Base-by-base conservation (phyloP, 1,140 invertebrate genomes). In the Mylabris phalerata region DNA sequence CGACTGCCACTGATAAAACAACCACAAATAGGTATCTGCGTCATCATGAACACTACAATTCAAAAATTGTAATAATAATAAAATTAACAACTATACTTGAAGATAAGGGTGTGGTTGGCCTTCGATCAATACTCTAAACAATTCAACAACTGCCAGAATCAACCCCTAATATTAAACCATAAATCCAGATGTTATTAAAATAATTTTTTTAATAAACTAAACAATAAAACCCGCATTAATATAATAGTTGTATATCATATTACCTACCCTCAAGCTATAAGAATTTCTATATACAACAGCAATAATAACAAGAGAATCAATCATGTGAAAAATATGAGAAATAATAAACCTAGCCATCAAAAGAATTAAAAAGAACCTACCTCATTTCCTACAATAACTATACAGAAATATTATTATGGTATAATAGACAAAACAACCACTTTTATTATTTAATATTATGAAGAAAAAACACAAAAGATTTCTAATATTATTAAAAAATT, bases 161-260 rank as follows among this genome's bases (percentile, higher is more conserved):
- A 59, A 56, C 24, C 41, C 55, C 13, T 56, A 48, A 52, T 44
- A 56, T 50, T 24, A 57, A 41, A 40, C 42, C 27, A 43, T 49
- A 57, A 55, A 63, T 59, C 55, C 50, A 59, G 55, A 55, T 46
- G 3, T 48, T 11, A n/a, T 38, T 13, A 55, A 61, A 55, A 61
- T 55, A 57, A 61, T 59, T 40, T 47, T 44, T 32, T 38, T 60
- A 64, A 62, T 59, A 60, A 57, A 61, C 55, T 61, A 65, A 48
- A 40, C 45, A 57, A 61, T 55, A 48, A 32, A 59, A 11, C 7
- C 19, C 38, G 38, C 63, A 67, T 63, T 63, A 26, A 45, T 39
- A 19, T 19, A 65, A 59, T 61, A 66, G 54, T 51, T 27, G 45
- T 13, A 50, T 24, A 32, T 57, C 52, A 43, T 59, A 67, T 67